Evolutionary conservation across 2,888 invertebrate genomes (phyloP).

Genomic region (Pseudococcus jackbeardsleyi): DNA sequence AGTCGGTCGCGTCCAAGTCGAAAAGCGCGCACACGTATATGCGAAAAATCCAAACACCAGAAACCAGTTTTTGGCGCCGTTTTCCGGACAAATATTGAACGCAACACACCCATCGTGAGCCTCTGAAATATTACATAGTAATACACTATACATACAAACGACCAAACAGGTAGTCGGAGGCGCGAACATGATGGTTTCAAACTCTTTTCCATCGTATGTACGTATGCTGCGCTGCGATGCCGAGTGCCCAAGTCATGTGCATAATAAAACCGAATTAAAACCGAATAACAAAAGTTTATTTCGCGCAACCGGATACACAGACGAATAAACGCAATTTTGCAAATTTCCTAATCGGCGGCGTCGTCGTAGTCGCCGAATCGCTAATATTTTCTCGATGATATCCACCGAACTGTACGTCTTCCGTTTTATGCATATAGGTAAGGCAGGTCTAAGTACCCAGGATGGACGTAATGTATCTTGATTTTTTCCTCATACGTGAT

Average conservation of each 20-base stretch:
- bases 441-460: background rate
- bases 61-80: slow-evolving; percentile 54
- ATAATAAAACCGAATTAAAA: slow-evolving; percentile 45
- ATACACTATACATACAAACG: slow-evolving; percentile 15
- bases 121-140: slow-evolving; percentile 51
- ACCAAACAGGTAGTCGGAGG: slow-evolving; percentile 62
- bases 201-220: slow-evolving; percentile 16
- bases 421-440: background rate
- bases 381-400: background rate
- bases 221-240: background rate
- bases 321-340: slow-evolving; percentile 25
- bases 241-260: background rate
- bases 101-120: slow-evolving; percentile 53
- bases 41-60: slow-evolving; percentile 32
- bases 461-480: background rate
- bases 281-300: slow-evolving; percentile 47
- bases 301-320: slow-evolving; percentile 28
- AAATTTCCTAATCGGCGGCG: background rate
- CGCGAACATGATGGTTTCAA: slow-evolving; percentile 56
- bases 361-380: background rate
- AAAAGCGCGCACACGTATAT: background rate
- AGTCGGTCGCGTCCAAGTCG: background rate
- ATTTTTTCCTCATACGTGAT: background rate
- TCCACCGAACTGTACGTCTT: background rate
- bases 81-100: background rate